These are phyloP conservation scores for Tenthredo amoena DNA, from an alignment of 2,888 invertebrate genomes.

Conservation along the genomic window DNA sequence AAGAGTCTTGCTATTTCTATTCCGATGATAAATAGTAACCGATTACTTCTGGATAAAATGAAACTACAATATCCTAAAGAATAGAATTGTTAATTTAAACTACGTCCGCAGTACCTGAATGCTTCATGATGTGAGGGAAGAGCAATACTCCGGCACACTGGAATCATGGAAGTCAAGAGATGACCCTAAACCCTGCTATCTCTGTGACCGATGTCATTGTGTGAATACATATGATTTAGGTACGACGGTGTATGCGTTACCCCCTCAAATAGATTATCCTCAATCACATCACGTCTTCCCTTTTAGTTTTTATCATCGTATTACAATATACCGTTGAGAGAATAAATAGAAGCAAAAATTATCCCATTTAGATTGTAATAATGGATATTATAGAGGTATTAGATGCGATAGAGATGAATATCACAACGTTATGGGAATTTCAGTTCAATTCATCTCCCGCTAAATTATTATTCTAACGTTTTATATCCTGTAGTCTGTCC, in stretches of 20 bases:
- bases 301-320: conserved; percentile 28
- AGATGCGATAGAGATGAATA: not conserved
- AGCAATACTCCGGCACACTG: conserved; percentile 70
- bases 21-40: conserved; percentile 39
- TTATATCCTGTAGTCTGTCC: conserved; percentile 26
- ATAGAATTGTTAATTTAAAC: conserved; percentile 6
- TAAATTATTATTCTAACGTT: not conserved
- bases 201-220: conserved; percentile 67
- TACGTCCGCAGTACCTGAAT: conserved; percentile 66
- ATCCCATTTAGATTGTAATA: not conserved
- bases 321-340: not conserved
- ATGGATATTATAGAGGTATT: not conserved
- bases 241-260: conserved; percentile 61
- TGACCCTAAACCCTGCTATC: conserved; percentile 74
- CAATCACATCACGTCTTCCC: conserved; percentile 63
- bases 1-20: not conserved
- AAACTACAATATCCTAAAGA: not conserved
- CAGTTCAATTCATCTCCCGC: not conserved
- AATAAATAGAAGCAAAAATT: not conserved
- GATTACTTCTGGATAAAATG: conserved; percentile 36
- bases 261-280: conserved; percentile 69
- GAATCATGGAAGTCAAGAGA: conserved; percentile 71
- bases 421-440: not conserved
- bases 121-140: conserved; percentile 69
- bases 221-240: conserved; percentile 52